Evolutionary conservation across 2,797 vertebrate genomes (phyloP).

Genomic region (Phyllotis vaccarum): DNA sequence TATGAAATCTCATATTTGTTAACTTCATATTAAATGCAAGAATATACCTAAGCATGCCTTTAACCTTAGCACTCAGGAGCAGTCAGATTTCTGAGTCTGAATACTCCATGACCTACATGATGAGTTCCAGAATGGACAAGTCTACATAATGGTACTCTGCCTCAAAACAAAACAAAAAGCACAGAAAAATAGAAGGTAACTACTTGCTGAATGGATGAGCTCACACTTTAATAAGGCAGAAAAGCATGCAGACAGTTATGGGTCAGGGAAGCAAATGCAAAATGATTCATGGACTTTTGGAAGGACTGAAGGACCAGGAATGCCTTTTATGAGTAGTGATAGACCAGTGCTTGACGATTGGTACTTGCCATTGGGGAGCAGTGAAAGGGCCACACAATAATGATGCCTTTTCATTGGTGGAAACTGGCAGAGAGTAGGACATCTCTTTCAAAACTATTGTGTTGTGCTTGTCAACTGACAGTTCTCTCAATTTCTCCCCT

Average conservation of each 20-base stretch:
- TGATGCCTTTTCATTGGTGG: not conserved
- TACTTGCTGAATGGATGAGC: constrained; percentile 27
- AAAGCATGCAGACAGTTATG: not conserved
- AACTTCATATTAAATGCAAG: not conserved
- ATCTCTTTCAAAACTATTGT: not conserved
- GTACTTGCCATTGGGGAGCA: not conserved
- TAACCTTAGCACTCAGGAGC: not conserved
- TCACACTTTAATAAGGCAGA: not conserved
- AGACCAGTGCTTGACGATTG: not conserved
- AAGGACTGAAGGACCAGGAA: not conserved
- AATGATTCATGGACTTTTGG: not conserved
- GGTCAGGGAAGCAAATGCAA: not conserved
- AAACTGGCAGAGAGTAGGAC: not conserved
- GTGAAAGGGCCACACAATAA: not conserved
- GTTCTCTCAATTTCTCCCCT: not conserved
- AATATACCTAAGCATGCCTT: not conserved
- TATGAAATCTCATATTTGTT: not conserved
- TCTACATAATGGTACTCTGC: not conserved
- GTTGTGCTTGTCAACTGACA: not conserved
- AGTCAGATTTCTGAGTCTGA: not conserved
- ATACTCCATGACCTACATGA: not conserved
- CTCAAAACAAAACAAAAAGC: not conserved
- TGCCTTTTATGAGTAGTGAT: not conserved
- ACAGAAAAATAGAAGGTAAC: not conserved
- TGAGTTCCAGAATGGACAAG: not conserved